These are phyloP conservation scores for Caranx melampygus DNA, from an alignment of 2,113 vertebrate genomes.

Conservation along the genomic window DNA sequence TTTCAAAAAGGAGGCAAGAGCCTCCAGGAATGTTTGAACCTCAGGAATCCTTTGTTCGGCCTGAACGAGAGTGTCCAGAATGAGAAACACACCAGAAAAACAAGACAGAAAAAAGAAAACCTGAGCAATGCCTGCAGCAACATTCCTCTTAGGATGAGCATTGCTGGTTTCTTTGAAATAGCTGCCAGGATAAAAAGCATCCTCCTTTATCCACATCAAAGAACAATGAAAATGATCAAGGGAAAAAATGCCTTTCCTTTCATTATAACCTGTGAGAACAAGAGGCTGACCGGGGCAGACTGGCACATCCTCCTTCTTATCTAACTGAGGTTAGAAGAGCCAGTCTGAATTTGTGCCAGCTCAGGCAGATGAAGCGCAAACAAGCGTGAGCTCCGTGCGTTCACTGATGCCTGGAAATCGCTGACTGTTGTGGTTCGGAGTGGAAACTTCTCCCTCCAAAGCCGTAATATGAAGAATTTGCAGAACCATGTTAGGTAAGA, in stretches of 20 bases:
- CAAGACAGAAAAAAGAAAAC: constrained; percentile 41
- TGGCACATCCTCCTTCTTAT: constrained; percentile 57
- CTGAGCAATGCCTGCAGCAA: constrained; percentile 71
- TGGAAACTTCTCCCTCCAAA: constrained; percentile 50
- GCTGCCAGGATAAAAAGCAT: constrained; percentile 60
- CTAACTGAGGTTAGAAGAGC: constrained; percentile 59
- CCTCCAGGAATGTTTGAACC: constrained; percentile 64
- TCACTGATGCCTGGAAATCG: constrained; percentile 42
- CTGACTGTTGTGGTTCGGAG: constrained; percentile 57
- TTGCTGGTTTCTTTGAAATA: constrained; percentile 59
- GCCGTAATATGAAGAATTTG: constrained; percentile 54
- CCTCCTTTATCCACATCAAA: constrained; percentile 67
- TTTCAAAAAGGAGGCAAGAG: constrained; percentile 38
- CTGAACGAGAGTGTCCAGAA: constrained; percentile 73
- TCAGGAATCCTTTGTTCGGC: constrained; percentile 64
- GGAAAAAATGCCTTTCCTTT: constrained; percentile 49
- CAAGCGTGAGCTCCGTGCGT: constrained; percentile 41
- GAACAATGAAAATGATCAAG: constrained; percentile 51
- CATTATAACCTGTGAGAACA: constrained; percentile 72
- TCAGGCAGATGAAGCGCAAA: constrained; percentile 42
- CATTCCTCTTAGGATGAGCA: constrained; percentile 70
- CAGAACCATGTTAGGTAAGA: constrained; percentile 57
- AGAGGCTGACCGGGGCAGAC: constrained; percentile 38
- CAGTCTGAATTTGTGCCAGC: constrained; percentile 36
- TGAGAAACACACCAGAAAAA: constrained; percentile 54